Base-by-base conservation (phyloP, 2,797 vertebrate species). In the Platalea minor region DNA sequence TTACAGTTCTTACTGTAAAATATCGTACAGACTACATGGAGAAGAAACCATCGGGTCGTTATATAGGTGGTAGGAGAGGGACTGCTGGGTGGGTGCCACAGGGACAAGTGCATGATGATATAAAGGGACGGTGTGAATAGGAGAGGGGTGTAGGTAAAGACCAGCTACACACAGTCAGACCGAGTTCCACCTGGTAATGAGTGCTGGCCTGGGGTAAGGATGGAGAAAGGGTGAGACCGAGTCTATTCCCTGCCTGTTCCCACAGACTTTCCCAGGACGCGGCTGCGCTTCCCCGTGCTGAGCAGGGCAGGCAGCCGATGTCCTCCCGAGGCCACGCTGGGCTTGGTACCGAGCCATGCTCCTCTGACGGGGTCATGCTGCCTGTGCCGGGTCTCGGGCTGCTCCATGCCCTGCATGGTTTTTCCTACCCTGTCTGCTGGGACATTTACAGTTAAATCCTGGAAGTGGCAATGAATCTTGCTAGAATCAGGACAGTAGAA, bases 321-420 rank as follows among this genome's bases (percentile, higher is more conserved):
- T 29, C 69, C 37, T 29, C 11, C 39, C 4, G 1, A 23, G 18
- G 33, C 70, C 18, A 3, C 4, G 2, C 17, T 23, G 59, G 76
- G 41, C 67, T 64, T 29, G 51, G 51, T 21, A 13, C 50, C 3
- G 1, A 46, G 26, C 60, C 0, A 2, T 3, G 41, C 20, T 45
- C 35, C 59, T 65, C 82, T 11, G 9, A 13, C 4, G 3, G 0
- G 45, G n/a, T 28, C 6, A 0, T 2, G 9, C 19, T 75, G 41
- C 72, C 69, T 35, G 13, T 65, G 60, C 41, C 26, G 31, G 14
- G 7, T 41, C 31, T 25, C 37, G 37, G 73, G 23, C 53, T 68
- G 45, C 23, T 63, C 59, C 24, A 1, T 1, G 1, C 9, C 85
- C 23, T 10, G 21, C 0, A 0, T 13, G 35, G 10, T 1, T 90